Base-by-base conservation (phyloP, 2,797 vertebrate species). In the Phoebastria nigripes region DNA sequence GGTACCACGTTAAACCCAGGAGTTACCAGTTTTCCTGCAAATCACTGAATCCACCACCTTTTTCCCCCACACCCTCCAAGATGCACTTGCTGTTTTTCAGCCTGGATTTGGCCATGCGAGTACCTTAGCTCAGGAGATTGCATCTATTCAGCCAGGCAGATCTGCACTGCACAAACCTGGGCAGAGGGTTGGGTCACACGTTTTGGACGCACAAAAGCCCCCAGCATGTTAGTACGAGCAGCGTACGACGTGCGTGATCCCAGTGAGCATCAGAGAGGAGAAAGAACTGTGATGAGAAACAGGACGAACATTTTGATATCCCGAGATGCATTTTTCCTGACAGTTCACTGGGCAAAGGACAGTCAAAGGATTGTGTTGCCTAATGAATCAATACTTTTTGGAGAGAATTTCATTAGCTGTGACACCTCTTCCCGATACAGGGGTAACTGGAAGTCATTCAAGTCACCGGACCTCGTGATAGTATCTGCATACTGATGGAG, bases 401-500 rank as follows among this genome's bases (percentile, higher is more conserved):
- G 96, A 97, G 97, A 97, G 97, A 95, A 97, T 98, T 97, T 97
- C 97, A 98, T 97, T 91, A 28, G 96, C 97, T 97, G 90, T 94
- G 96, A 97, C 93, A 97, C 92, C 92, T 94, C 93, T 94, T 93
- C 91, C 89, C 16, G 47, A 97, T 92, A 95, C 82, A 39, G 88
- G 74, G 78, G 87, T 90, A 82, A 97, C 94, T 97, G 95, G 96
- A 98, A 98, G 96, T 97, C 93, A 93, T 95, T 98, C 96, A 97
- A 98, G 94, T 97, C 96, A 97, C 71, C 39, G 89, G 87, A 95
- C 91, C 87, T 89, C 31, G 62, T 58, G 93, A 96, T 49, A 87
- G 55, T 81, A 94, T 95, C 92, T 92, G 93, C 96, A 87, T 95
- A 91, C 93, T 87, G 94, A 96, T 96, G 54, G 89, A 91, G 94